phyloP scores from a whole-genome alignment of 2,113 vertebrate species.

The Pogona vitticeps region DNA sequence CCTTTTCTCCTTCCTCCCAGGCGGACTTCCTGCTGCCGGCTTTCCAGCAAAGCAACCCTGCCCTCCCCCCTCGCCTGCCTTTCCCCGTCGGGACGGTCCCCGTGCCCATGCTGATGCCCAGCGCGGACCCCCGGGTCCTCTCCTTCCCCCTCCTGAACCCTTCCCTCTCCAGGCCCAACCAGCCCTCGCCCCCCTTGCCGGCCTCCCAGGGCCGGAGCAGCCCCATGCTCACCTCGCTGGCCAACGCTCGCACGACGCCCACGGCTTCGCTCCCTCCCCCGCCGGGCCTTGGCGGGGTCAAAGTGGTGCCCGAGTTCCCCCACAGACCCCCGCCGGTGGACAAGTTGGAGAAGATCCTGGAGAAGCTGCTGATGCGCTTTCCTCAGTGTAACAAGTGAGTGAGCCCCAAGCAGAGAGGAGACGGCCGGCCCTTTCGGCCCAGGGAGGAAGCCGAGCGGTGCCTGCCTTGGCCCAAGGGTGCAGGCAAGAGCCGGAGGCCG shows the following conservation, averaged over 20 bases:
- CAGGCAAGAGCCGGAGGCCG: too few relatives aligned
- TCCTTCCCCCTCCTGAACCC: slow-evolving; percentile 78
- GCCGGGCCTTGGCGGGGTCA: slow-evolving; percentile 67
- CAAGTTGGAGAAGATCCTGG: slow-evolving; percentile 89
- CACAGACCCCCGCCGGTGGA: slow-evolving; percentile 72
- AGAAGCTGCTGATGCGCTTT: slow-evolving; percentile 83
- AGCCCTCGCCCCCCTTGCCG: slow-evolving; percentile 70
- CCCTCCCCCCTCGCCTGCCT: slow-evolving; percentile 75
- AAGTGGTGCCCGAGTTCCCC: slow-evolving; percentile 62
- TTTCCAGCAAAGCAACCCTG: slow-evolving; percentile 69
- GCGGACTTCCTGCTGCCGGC: slow-evolving; percentile 81
- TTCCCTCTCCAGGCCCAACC: slow-evolving; percentile 70
- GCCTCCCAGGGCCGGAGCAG: slow-evolving; percentile 68
- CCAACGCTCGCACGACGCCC: slow-evolving; percentile 63
- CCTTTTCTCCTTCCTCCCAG: slow-evolving; percentile 64
- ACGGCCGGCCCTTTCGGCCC: too few relatives aligned
- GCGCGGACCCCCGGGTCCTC: slow-evolving; percentile 76
- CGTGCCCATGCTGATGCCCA: slow-evolving; percentile 82
- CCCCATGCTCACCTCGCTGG: slow-evolving; percentile 61
- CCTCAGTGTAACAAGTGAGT: slow-evolving; percentile 87
- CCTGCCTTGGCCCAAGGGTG: too few relatives aligned
- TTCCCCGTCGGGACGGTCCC: slow-evolving; percentile 79
- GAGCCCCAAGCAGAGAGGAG: too few relatives aligned
- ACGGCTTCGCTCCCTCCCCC: slow-evolving; percentile 72
- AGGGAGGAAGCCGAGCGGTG: background rate